phyloP scores from a whole-genome alignment of 2,888 invertebrate genomes.

The Morinoia aosen region DNA sequence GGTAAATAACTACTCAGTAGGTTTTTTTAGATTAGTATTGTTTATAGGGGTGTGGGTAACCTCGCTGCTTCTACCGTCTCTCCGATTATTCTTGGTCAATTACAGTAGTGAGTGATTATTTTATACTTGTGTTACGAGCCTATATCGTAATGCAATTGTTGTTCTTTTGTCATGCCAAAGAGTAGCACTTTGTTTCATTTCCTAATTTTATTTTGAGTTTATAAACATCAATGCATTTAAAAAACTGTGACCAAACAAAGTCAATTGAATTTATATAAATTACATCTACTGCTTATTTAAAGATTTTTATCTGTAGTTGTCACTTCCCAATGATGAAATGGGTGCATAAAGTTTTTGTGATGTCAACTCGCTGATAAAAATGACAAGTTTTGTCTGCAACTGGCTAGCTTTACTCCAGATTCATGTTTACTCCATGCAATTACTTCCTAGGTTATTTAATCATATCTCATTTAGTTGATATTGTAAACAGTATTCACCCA shows the following conservation, averaged over 20 bases:
- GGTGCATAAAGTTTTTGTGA: too few species aligned
- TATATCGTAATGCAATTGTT: background rate
- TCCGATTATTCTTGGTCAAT: background rate
- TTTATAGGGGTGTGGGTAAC: background rate
- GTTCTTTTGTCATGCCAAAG: background rate
- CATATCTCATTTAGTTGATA: background rate
- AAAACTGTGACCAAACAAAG: background rate
- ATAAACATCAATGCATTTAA: background rate
- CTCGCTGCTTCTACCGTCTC: background rate
- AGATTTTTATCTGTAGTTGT: too few species aligned
- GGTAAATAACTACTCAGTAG: constrained; percentile 61
- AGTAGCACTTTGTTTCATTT: background rate
- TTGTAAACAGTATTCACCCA: background rate
- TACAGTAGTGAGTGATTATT: too few species aligned
- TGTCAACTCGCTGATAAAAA: too few species aligned
- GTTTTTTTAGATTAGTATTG: background rate
- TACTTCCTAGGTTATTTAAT: background rate
- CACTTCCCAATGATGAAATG: too few species aligned
- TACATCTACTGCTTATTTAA: too few species aligned
- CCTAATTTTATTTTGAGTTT: background rate
- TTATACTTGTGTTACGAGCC: background rate
- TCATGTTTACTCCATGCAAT: background rate
- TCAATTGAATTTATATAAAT: background rate
- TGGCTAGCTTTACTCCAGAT: background rate
- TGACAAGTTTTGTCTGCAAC: background rate